Base-by-base conservation (phyloP, 2,888 invertebrate genomes). In the Drosophila atripex region DNA sequence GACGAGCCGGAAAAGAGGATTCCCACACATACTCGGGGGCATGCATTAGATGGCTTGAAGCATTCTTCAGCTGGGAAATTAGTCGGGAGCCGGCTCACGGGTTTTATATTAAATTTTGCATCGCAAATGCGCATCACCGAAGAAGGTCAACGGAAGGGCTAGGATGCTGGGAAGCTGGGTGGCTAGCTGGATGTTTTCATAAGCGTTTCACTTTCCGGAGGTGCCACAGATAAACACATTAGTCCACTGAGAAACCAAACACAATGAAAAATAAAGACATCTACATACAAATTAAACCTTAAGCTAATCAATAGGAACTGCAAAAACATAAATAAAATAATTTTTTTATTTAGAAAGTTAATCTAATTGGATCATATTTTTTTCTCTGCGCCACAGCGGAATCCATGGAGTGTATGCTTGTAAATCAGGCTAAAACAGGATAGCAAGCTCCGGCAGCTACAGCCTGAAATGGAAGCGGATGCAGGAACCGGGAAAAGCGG, bases 131-230 rank as follows among this genome's bases (percentile, higher is more conserved):
- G 18, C 35, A 35, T 35, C 35, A n/a, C 25, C 71, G 57, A 71
- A 68, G 77, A 73, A 86, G 86, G 77, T 71, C 71, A 69, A 58
- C n/a, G 3, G 38, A 43, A 16, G 41, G 41, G 43, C 16, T 25
- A 39, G 43, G 25, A 14, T 5, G 46, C 16, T 45, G 46, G 43
- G 18, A 16, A 39, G 45, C 21, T 18, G 6, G 23, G 32, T 23
- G 4, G 50, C 32, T 35, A 35, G 70, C 72, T 82, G 84, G 88
- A 87, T 76, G 79, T 50, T 75, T 71, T 73, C 79, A 85, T 77
- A 87, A 87, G 73, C 83, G 76, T 78, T 86, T 84, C 86, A 82
- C 88, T 87, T 84, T 85, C 88, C 88, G 87, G 74, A 76, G 78
- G 61, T 61, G 75, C 57, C 75, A 55, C 71, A 74, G 84, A 83